Conservation (phyloP, 2,888 invertebrate genomes). For the Elegia similella region DNA sequence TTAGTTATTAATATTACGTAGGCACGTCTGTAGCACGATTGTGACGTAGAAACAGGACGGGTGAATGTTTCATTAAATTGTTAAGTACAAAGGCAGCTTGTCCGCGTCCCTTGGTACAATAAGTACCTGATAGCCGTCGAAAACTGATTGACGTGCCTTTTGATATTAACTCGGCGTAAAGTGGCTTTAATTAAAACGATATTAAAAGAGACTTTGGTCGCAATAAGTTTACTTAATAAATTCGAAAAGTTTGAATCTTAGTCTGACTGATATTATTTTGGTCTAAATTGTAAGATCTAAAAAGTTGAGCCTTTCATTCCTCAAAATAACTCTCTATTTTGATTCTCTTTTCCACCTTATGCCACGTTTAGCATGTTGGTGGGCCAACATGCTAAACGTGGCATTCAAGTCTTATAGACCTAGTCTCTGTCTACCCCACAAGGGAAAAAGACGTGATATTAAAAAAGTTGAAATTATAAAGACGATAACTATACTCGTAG, state of each 20-base stretch:
- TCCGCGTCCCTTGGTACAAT: constrained; percentile 28
- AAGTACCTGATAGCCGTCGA: constrained; percentile 49
- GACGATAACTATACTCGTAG: no score
- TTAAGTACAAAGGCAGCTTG: constrained; percentile 36
- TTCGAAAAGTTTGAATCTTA: constrained; percentile 50
- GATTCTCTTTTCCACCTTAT: no score
- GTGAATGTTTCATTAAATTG: constrained; percentile 48
- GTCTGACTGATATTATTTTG: no score
- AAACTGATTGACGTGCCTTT: constrained; percentile 64
- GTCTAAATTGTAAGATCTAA: constrained; percentile 45
- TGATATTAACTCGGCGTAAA: constrained; percentile 57
- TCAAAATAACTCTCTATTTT: no score
- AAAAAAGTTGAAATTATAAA: no score
- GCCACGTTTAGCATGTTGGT: no score
- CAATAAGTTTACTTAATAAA: constrained; percentile 50
- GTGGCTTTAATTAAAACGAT: constrained; percentile 69
- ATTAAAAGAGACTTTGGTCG: constrained; percentile 54
- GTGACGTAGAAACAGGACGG: constrained; percentile 2
- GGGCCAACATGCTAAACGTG: no score
- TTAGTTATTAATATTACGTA: background rate
- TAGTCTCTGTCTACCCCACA: no score
- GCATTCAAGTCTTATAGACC: no score
- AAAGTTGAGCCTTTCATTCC: no score
- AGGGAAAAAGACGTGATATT: no score
- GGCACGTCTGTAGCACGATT: background rate